Evolutionary conservation across 1,140 invertebrate species (phyloP).

Genomic region (Brachionus sp.): DNA sequence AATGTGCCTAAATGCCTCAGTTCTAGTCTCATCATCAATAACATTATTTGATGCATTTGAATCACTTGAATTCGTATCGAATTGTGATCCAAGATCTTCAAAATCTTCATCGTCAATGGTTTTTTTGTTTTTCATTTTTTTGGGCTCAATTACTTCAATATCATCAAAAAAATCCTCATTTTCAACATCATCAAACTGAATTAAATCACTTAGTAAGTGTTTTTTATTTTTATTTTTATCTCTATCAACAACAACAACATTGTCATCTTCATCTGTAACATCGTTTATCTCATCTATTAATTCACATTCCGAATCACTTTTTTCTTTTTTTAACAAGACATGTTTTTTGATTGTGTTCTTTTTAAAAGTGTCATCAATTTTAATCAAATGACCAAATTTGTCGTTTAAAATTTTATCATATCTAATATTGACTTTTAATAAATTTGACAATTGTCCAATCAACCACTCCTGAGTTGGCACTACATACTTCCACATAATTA

Average conservation of each 20-base stretch:
- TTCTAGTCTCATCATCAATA: slow-evolving; percentile 39
- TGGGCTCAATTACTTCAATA: neutral
- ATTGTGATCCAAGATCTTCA: slow-evolving; percentile 5
- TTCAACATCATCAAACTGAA: slow-evolving; percentile 45
- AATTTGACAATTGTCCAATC: neutral
- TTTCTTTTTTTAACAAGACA: neutral
- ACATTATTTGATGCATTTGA: neutral
- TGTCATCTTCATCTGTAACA: slow-evolving; percentile 41
- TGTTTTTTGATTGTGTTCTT: neutral
- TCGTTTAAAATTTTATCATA: slow-evolving; percentile 20
- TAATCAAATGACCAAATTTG: slow-evolving; percentile 19
- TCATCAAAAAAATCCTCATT: slow-evolving; percentile 35
- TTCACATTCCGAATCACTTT: neutral
- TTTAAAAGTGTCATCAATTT: neutral
- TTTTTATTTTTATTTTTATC: slow-evolving; percentile 8
- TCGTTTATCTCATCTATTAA: slow-evolving; percentile 23
- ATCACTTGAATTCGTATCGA: neutral
- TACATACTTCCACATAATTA: slow-evolving; percentile 41
- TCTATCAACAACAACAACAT: slow-evolving; percentile 12
- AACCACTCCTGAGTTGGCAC: slow-evolving; percentile 16
- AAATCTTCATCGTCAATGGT: neutral
- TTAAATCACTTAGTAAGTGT: slow-evolving; percentile 20
- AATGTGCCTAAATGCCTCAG: slow-evolving; percentile 87
- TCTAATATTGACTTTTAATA: neutral
- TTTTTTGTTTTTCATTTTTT: neutral